Conservation (phyloP, 2,113 vertebrate genomes). For the Spheniscus mendiculus region DNA sequence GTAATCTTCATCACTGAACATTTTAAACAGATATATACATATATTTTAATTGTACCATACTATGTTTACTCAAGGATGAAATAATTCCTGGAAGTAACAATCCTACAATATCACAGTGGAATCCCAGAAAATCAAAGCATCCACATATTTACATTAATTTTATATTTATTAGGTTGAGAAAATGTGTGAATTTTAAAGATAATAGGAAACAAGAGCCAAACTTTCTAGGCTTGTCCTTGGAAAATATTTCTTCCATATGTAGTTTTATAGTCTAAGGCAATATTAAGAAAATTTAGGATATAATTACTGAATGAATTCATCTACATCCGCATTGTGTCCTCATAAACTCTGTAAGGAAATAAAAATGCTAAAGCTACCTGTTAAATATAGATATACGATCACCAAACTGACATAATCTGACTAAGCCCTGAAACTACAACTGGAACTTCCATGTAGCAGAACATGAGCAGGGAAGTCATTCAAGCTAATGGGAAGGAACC, state of each 20-base stretch:
- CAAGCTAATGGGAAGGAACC: neutral
- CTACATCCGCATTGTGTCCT: neutral
- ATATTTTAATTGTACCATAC: neutral
- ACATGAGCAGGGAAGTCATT: neutral
- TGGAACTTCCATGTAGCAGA: neutral
- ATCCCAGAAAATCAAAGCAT: neutral
- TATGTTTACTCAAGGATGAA: neutral
- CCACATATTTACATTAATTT: neutral
- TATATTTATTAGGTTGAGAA: neutral
- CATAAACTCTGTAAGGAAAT: neutral
- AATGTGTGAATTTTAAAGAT: neutral
- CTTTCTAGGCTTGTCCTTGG: neutral
- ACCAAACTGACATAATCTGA: neutral
- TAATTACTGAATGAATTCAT: neutral
- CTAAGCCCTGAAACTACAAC: neutral
- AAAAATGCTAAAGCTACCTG: neutral
- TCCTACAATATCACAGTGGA: neutral
- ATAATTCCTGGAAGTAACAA: neutral
- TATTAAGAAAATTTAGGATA: neutral
- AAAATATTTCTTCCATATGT: neutral
- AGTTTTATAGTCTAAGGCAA: neutral
- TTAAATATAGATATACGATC: neutral
- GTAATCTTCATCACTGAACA: neutral
- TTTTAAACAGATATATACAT: neutral
- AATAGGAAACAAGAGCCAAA: neutral